Evolutionary conservation across 1,140 invertebrate genomes (phyloP), one percentile per base, ranked within the genome.

Genomic region (Tetramorium simillimum): DNA sequence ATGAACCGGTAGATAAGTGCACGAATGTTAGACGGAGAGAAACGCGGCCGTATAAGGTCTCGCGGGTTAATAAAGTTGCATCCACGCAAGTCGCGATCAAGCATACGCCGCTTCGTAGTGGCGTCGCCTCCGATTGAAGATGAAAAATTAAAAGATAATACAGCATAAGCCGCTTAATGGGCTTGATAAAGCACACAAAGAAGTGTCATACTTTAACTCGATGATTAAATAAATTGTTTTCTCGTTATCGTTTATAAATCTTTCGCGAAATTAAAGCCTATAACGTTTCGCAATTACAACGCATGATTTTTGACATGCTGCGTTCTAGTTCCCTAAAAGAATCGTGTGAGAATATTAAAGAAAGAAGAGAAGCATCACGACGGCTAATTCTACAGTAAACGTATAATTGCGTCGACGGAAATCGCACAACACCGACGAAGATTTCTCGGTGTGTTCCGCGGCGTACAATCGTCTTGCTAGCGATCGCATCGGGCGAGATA

Each of bases 41-140:
- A 90, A 85, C 56, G 80, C 65, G 81, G 67, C 63, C 69, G 65
- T 78, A 51, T 63, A 84, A 87, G 90, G 87, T 92, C 91, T 86
- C 65, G 86, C 85, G 51, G 92, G 87, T 93, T 93, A 92, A 93
- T 93, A 93, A 91, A 93, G 92, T 91, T 89, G 76, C 89, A 60
- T 63, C 65, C 77, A 72, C 88, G 70, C 62, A 70, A 65, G 81
- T 84, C 53, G 86, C 69, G 51, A 62, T 81, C 78, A 87, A 89
- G 75, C 89, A 73, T 91, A 77, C n/a, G n/a, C 86, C 86, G 72
- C 89, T 87, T 69, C 73, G 58, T 76, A 24, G 53, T 85, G n/a
- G 65, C 85, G 85, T 78, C 85, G 78, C 89, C 89, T 89, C 53
- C 67, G 75, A 63, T 90, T 43, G 51, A 78, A 82, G 63, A 82